Evolutionary conservation across 2,888 invertebrate genomes (phyloP).

Genomic region (Eupeodes luniger): DNA sequence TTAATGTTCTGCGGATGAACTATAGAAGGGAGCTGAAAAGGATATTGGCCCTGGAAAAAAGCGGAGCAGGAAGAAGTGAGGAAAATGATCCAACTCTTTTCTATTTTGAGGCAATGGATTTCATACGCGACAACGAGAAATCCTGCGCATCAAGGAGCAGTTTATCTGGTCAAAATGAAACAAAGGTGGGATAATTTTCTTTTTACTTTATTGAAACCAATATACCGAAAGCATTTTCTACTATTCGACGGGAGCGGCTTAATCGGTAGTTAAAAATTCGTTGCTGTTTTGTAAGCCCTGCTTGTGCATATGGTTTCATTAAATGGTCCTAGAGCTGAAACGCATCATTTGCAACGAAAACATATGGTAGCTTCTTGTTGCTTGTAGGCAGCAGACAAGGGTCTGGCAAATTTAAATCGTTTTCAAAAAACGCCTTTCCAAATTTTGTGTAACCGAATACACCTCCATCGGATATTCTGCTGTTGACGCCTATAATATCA

Average conservation of each 20-base stretch:
- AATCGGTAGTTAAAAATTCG: conserved; percentile 20
- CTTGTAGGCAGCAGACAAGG: conserved; percentile 7
- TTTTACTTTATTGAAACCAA: conserved; percentile 16
- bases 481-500: too few species aligned
- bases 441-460: conserved; percentile 7
- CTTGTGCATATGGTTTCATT: conserved; percentile 40
- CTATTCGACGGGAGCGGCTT: conserved; percentile 65
- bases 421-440: conserved; percentile 34
- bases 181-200: background rate
- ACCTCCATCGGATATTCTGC: too few species aligned
- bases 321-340: conserved; percentile 48
- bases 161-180: background rate
- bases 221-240: conserved; percentile 69
- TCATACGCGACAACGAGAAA: too few species aligned
- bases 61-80: too few species aligned
- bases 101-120: too few species aligned
- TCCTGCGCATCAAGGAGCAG: conserved; percentile 19
- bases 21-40: too few species aligned
- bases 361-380: conserved; percentile 27
- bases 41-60: too few species aligned
- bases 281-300: conserved; percentile 30
- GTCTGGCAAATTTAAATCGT: conserved; percentile 28
- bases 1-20: too few species aligned
- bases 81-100: too few species aligned
- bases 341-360: conserved; percentile 40